Evolutionary conservation across 2,113 vertebrate genomes (phyloP), one percentile per base, ranked within the genome.

Genomic region (Casuarius casuarius): DNA sequence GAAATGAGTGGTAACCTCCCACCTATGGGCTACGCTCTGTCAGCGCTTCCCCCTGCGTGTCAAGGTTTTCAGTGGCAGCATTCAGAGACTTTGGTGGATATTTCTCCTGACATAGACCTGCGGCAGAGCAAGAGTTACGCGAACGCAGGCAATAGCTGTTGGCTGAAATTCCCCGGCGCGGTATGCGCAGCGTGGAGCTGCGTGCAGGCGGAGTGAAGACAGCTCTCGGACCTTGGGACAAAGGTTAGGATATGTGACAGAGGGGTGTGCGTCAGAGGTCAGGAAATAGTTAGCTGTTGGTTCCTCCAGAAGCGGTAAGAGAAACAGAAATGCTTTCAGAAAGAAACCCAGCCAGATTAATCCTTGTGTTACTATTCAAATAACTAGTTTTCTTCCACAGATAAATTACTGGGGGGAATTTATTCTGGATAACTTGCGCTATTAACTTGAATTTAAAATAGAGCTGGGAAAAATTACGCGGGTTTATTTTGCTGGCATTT

Each of bases 381-480:
- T 82, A 75, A 54, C 20, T 26, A 1, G 16, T 78, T 54, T 26
- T 62, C 52, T 33, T 62, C 46, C 44, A 1, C 2, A 7, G 83
- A 21, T 58, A 13, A 31, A 38, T 15, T 13, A 28, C 21, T 6
- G 66, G 56, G 61, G 49, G 18, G 40, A 29, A 6, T 56, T 78
- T 26, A 4, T 35, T 35, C 61, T 26, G 38, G 14, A 0, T 81
- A 20, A 66, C 1, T 10, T 18, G 2, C 5, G 16, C 65, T 35
- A 6, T 52, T 83, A 21, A 19, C 18, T 58, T 38, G 1, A 52
- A 29, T 35, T 79, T n/a, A 44, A 79, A 87, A 33, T 18, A 31
- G 63, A 40, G 31, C 2, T 13, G 3, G 77, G 52, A 28, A 65
- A 20, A 76, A 31, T 8, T 2, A 1, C 0, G 1, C 20, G 5